Conservation (phyloP, 2,797 vertebrate genomes). For the Allobates femoralis region DNA sequence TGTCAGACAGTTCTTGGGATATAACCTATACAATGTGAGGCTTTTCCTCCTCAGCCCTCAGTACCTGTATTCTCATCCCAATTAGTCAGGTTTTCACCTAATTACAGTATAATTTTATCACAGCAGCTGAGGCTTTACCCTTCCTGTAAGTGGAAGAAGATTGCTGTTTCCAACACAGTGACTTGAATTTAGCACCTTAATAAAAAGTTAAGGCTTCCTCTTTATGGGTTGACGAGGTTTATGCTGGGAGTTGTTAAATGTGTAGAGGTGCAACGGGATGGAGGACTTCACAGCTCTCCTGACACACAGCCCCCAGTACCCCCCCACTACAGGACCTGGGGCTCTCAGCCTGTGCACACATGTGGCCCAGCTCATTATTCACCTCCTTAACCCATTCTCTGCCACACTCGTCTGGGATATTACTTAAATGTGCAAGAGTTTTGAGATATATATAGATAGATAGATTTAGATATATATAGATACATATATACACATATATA, state of each 20-base stretch:
- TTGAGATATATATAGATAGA: too few species aligned
- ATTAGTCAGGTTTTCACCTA: constrained; percentile 61
- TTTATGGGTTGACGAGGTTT: constrained; percentile 62
- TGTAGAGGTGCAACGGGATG: constrained; percentile 59
- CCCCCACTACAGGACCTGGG: not conserved
- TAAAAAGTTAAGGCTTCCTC: constrained; percentile 62
- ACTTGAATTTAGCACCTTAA: constrained; percentile 59
- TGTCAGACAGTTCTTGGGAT: not conserved
- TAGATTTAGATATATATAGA: too few species aligned
- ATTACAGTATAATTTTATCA: constrained; percentile 56
- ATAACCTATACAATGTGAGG: not conserved
- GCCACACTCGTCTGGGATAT: not conserved
- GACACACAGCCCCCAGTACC: not conserved
- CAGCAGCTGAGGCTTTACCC: constrained; percentile 40
- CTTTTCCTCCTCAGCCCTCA: constrained; percentile 9
- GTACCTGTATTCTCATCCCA: constrained; percentile 29
- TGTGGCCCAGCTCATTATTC: not conserved
- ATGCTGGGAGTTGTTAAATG: constrained; percentile 62
- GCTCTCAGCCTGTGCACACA: constrained; percentile 25
- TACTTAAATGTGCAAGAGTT: not conserved
- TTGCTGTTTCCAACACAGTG: constrained; percentile 49
- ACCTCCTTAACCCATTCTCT: not conserved
- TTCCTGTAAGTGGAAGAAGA: constrained; percentile 47
- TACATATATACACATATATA: too few species aligned
- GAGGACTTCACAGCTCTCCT: constrained; percentile 48